These are phyloP conservation scores for Thamnaconus septentrionalis DNA, from an alignment of 2,113 vertebrate species.

Conservation along the genomic window DNA sequence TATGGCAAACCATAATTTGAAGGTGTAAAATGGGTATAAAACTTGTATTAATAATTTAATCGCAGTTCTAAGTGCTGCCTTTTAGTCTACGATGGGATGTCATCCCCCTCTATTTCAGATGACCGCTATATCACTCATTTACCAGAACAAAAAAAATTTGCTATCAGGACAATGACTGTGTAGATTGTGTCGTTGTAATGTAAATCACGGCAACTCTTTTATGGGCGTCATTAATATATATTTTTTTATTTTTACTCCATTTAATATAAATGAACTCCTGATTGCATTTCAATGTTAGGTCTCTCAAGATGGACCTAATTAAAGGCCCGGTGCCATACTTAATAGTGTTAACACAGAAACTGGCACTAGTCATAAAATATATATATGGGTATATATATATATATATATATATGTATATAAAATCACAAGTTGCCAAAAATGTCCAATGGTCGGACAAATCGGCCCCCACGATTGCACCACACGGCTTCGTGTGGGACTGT, in stretches of 20 bases:
- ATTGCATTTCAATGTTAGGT: constrained; percentile 49
- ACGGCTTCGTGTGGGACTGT: constrained; percentile 39
- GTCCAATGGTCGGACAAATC: constrained; percentile 28
- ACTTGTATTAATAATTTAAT: constrained; percentile 81
- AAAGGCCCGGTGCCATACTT: constrained; percentile 9
- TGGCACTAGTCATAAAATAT: too few species aligned
- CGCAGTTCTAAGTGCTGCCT: constrained; percentile 76
- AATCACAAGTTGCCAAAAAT: constrained; percentile 2
- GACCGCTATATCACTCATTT: constrained; percentile 71
- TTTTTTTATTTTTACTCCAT: constrained; percentile 32
- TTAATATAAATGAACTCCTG: constrained; percentile 51
- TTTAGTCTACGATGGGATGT: constrained; percentile 70
- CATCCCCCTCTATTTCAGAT: constrained; percentile 68
- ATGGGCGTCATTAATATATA: constrained; percentile 42
- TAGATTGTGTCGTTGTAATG: constrained; percentile 27
- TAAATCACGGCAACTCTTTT: too few species aligned
- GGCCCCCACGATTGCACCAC: constrained; percentile 13
- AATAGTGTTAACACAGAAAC: constrained; percentile 6
- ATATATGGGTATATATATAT: too few species aligned
- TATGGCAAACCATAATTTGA: constrained; percentile 76
- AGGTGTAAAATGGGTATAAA: constrained; percentile 77
- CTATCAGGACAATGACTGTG: constrained; percentile 51
- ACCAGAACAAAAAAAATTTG: constrained; percentile 58
- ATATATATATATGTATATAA: too few species aligned
- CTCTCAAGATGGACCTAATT: constrained; percentile 7